Evolutionary conservation across 2,113 vertebrate genomes (phyloP).

Genomic region (Ceyx cyanopectus): DNA sequence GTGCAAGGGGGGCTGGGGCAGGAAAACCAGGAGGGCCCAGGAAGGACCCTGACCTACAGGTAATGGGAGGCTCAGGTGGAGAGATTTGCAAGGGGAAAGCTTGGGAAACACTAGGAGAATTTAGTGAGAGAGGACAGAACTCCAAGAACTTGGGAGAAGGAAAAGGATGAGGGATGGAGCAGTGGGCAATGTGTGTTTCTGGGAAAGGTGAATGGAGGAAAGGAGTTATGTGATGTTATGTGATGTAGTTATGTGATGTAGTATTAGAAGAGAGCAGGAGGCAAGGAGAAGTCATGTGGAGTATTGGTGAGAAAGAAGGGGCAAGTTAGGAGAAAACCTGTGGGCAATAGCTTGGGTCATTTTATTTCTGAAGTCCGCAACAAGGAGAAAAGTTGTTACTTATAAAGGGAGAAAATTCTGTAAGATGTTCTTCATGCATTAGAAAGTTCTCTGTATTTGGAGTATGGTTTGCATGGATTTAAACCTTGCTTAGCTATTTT

Average conservation of each 20-base stretch:
- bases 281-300: rapidly evolving
- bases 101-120: not conserved
- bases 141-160: not conserved
- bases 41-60: not conserved
- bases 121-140: not conserved
- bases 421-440: not conserved
- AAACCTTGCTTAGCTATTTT: not conserved
- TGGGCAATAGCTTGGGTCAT: not conserved
- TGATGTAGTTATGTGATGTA: no score
- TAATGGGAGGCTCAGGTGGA: rapidly evolving
- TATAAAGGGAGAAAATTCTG: not conserved
- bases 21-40: rapidly evolving
- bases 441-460: not conserved
- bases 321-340: not conserved
- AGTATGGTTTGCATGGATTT: not conserved
- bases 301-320: not conserved
- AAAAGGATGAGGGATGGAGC: not conserved
- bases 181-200: not conserved
- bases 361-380: not conserved
- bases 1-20: rapidly evolving
- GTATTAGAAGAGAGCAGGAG: rapidly evolving
- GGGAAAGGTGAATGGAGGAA: not conserved
- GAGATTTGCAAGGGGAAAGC: not conserved
- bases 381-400: not conserved
- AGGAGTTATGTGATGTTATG: not conserved